A percentile compares a stretch with the other conserved stretches of the same genome.
phyloP scores from a whole-genome alignment of 2,113 vertebrate species.

The Glaucidium brasilianum region DNA sequence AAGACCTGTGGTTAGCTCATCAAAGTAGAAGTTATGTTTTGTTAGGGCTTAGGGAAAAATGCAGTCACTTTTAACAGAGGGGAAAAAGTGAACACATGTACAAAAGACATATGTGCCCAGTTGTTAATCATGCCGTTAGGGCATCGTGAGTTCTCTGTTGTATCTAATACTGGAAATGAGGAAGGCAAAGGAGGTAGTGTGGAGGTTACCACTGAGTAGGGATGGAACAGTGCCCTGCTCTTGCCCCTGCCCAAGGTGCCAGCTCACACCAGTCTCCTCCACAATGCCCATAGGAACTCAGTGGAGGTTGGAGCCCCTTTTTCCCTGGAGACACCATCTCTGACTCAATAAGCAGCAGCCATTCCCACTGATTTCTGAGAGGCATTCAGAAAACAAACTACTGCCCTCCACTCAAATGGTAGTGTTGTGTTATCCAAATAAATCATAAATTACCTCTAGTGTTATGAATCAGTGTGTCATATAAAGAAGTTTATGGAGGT shows the following conservation, averaged over 20 bases:
- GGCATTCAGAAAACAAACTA: background rate
- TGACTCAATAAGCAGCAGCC: background rate
- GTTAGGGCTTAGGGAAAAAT: background rate
- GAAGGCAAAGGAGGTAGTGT: background rate
- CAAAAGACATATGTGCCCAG: background rate
- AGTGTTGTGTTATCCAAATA: background rate
- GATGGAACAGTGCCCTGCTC: fast-evolving
- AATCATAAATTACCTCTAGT: background rate
- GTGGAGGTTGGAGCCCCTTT: background rate
- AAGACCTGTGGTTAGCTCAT: background rate
- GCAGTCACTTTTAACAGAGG: background rate
- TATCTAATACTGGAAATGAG: background rate
- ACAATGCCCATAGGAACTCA: background rate
- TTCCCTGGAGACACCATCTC: background rate
- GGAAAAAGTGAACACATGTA: background rate
- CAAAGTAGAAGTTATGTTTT: background rate
- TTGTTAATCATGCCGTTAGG: background rate
- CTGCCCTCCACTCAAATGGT: background rate
- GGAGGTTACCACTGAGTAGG: background rate
- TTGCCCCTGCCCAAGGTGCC: background rate
- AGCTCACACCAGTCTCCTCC: background rate
- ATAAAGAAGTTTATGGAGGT: background rate
- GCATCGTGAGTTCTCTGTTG: background rate
- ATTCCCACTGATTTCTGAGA: background rate
- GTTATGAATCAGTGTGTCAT: background rate